phyloP scores from a whole-genome alignment of 2,797 vertebrate species.

The Meda fulgida region DNA sequence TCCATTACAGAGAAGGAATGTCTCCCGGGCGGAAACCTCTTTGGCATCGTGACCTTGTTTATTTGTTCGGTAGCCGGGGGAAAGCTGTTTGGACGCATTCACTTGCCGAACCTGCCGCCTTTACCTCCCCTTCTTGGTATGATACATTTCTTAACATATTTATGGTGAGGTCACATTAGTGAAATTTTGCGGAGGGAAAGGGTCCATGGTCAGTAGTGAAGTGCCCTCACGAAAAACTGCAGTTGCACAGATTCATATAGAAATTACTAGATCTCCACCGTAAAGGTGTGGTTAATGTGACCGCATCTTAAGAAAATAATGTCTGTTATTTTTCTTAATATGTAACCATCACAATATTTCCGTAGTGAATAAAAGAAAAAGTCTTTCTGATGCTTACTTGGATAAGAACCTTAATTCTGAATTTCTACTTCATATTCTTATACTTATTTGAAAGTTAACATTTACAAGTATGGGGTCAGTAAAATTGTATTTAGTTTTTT shows the following conservation, averaged over 20 bases:
- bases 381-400: not conserved
- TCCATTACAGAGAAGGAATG: conserved; percentile 89
- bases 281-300: not conserved
- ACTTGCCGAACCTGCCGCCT: conserved; percentile 84
- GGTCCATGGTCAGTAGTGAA: not conserved
- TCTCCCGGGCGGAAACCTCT: conserved; percentile 92
- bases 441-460: not conserved
- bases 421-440: not conserved
- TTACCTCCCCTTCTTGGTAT: conserved; percentile 94
- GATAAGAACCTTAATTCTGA: not conserved
- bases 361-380: not conserved
- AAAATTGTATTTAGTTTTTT: too few relatives aligned
- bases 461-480: too few relatives aligned
- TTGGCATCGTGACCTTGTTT: conserved; percentile 89
- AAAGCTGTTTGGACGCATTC: conserved; percentile 86
- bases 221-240: not conserved
- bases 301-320: not conserved
- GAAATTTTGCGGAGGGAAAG: not conserved
- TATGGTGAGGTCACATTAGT: not conserved
- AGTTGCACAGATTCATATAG: not conserved
- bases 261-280: not conserved
- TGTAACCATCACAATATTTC: not conserved
- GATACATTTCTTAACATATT: conserved; percentile 41
- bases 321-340: not conserved
- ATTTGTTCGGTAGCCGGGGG: conserved; percentile 86